Conservation (phyloP, 2,113 vertebrate species). For the Machaerirhynchus nigripectus region DNA sequence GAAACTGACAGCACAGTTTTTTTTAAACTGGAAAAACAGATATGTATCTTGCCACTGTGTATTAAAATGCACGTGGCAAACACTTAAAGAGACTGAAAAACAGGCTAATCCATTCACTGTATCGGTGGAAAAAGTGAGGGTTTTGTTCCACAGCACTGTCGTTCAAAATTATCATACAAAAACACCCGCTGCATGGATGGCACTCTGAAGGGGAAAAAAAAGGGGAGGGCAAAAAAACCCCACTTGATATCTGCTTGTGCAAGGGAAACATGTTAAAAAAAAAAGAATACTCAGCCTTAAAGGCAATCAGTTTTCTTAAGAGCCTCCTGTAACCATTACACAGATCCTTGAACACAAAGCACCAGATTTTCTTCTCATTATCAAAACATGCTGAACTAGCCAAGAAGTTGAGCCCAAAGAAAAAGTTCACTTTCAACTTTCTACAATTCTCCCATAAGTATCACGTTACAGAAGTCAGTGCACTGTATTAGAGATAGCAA, state of each 20-base stretch:
- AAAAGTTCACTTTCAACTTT: neutral
- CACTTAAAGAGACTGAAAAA: neutral
- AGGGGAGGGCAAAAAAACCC: neutral
- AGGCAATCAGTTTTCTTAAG: neutral
- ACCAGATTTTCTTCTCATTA: slow-evolving; percentile 51
- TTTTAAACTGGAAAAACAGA: neutral
- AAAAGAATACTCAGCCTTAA: neutral
- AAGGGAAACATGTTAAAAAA: neutral
- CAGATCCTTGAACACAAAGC: neutral
- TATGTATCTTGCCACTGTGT: neutral
- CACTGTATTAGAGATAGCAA: neutral
- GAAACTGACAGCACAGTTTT: neutral
- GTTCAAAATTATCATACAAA: neutral
- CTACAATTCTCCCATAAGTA: neutral
- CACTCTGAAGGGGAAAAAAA: neutral
- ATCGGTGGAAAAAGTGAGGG: neutral
- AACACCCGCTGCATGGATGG: neutral
- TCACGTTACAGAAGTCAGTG: neutral
- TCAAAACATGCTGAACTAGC: neutral
- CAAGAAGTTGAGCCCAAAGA: neutral
- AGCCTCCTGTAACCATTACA: neutral
- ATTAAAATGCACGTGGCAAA: neutral
- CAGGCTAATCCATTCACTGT: neutral
- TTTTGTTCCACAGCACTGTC: neutral
- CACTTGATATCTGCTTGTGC: neutral